phyloP scores from a whole-genome alignment of 53 echinoderm and acorn worm genomes.

The Henricia sp. region DNA sequence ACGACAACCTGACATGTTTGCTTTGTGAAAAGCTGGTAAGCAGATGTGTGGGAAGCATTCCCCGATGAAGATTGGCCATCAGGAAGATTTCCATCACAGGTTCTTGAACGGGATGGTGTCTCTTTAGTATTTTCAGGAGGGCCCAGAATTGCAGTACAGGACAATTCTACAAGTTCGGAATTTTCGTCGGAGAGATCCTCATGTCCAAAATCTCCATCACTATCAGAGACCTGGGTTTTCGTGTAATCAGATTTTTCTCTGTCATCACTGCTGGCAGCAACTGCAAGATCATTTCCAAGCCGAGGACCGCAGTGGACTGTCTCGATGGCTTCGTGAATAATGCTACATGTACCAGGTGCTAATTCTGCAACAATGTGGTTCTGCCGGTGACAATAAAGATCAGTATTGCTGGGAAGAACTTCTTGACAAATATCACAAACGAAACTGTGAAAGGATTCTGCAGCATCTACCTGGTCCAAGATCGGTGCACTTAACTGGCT shows the following conservation, averaged over 20 bases:
- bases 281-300: too few relatives aligned
- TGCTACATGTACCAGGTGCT: too few relatives aligned
- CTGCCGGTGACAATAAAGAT: too few relatives aligned
- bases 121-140: not conserved
- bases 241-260: not conserved
- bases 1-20: not conserved
- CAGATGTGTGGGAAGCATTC: not conserved
- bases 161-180: not conserved
- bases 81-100: not conserved
- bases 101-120: not conserved
- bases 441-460: too few relatives aligned
- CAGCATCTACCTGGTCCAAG: too few relatives aligned
- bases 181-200: not conserved
- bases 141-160: not conserved
- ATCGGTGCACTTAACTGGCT: not conserved
- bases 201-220: slow-evolving; percentile 12
- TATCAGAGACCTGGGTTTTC: not conserved
- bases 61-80: too few relatives aligned
- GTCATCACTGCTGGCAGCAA: not conserved
- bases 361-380: too few relatives aligned
- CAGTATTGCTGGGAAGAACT: too few relatives aligned
- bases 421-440: too few relatives aligned
- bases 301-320: too few relatives aligned
- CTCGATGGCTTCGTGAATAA: too few relatives aligned
- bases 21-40: not conserved